A percentile compares a stretch with the other conserved stretches of the same genome.
Evolutionary conservation across 2,113 vertebrate genomes (phyloP).

Genomic region (Alectura lathami): DNA sequence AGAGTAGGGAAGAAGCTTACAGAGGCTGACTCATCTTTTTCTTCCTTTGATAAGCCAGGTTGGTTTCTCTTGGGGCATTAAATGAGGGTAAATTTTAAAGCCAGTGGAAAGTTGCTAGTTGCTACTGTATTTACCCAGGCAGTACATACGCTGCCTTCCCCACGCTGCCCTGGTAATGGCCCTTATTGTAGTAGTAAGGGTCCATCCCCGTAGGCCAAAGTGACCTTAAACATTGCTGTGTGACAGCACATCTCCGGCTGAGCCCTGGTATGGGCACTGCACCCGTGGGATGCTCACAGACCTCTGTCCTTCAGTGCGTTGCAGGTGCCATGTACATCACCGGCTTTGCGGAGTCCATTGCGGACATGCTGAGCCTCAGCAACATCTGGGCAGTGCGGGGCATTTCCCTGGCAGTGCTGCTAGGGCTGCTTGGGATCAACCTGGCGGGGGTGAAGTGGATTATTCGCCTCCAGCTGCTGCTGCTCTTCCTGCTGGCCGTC

Average conservation of each 20-base stretch:
- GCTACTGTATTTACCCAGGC: rapidly evolving
- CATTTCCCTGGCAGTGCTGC: constrained; percentile 86
- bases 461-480: constrained; percentile 91
- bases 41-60: neutral
- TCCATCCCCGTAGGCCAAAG: neutral
- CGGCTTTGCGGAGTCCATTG: constrained; percentile 93
- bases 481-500: constrained; percentile 88
- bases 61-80: neutral
- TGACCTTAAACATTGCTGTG: neutral
- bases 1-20: neutral
- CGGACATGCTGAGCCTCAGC: constrained; percentile 83
- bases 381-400: constrained; percentile 88
- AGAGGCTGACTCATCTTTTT: neutral
- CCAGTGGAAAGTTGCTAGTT: neutral
- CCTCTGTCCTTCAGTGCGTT: constrained; percentile 83
- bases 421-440: constrained; percentile 93
- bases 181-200: neutral
- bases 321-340: constrained; percentile 98
- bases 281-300: rapidly evolving
- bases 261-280: rapidly evolving
- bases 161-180: neutral
- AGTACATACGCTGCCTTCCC: neutral
- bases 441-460: constrained; percentile 97
- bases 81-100: neutral
- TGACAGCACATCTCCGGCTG: neutral